Base-by-base conservation (phyloP, 2,888 invertebrate genomes). In the Aethes cnicana region DNA sequence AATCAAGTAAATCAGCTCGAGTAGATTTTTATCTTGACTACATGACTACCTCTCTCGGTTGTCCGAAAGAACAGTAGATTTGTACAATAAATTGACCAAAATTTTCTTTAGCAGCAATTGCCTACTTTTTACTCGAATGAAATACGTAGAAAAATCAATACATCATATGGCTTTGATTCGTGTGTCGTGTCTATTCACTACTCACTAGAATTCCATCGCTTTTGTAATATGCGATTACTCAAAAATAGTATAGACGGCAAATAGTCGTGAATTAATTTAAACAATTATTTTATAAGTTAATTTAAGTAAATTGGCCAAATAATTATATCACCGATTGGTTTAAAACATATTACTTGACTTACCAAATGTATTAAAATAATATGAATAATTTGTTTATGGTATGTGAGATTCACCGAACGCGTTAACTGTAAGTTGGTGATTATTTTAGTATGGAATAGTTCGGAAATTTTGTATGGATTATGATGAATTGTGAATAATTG, bases 221-320 rank as follows among this genome's bases (percentile, higher is more conserved):
- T 52, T 52, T 52, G 21, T 39, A 52, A 46, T 28, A 16, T 11
- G 35, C 35, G 26, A 37, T 4, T 1, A 14, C 11, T 37, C 3
- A 16, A 39, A 11, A 6, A 14, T 18, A 9, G 33, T 18, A n/a
- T n/a, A n/a, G 37, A 16, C 33, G 14, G 17, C 14, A 7, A 9
- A 17, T 21, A 18, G 20, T 20, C 36, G 21, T 8, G 11, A 30
- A 12, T 25, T 52, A 37, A 52, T 39, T 52, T 39, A 39, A 54
- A 16, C n/a, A 16, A 17, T 37, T 54, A 26, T 50, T 23, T 39
- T 33, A 14, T 44, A 53, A 53, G 53, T 59, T 66, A 64, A 60
- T 48, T 58, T 74, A 73, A 70, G 72, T 68, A 61, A 68, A 69
- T 74, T 66, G 74, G 76, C 77, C 77, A 77, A 79, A 78, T 72